These are phyloP conservation scores for Drosophila incognita DNA, from an alignment of 2,888 invertebrate genomes.

Conservation along the genomic window DNA sequence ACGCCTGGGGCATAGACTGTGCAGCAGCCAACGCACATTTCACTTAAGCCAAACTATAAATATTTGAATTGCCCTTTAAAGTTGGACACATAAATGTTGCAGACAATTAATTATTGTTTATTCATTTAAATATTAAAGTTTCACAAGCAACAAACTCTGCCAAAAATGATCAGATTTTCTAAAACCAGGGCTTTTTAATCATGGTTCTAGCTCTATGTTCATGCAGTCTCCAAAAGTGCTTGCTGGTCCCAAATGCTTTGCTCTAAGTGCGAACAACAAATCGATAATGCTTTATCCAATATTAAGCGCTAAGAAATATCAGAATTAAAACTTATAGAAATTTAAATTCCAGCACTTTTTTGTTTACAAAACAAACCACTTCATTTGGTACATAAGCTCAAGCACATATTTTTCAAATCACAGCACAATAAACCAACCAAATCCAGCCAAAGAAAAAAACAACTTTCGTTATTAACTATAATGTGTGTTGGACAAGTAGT, in stretches of 20 bases:
- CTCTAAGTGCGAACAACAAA: not conserved
- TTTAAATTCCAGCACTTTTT: not conserved
- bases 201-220: not conserved
- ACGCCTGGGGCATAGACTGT: constrained; percentile 39
- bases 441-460: constrained; percentile 8
- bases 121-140: constrained; percentile 8
- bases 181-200: not conserved
- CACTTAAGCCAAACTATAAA: constrained; percentile 38
- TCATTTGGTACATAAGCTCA: not conserved
- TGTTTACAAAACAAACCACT: not conserved
- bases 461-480: constrained; percentile 34
- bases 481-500: constrained; percentile 6
- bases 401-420: constrained; percentile 18
- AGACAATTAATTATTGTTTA: constrained; percentile 24
- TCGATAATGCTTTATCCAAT: not conserved
- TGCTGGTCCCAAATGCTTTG: not conserved
- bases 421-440: constrained; percentile 16
- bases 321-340: not conserved
- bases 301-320: not conserved
- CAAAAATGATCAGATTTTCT: not conserved
- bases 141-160: not conserved
- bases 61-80: constrained; percentile 44
- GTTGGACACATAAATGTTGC: constrained; percentile 13
- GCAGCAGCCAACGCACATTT: constrained; percentile 41
- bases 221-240: not conserved